Evolutionary conservation across 2,797 vertebrate genomes (phyloP).

Genomic region (Craterocephalus amniculus): DNA sequence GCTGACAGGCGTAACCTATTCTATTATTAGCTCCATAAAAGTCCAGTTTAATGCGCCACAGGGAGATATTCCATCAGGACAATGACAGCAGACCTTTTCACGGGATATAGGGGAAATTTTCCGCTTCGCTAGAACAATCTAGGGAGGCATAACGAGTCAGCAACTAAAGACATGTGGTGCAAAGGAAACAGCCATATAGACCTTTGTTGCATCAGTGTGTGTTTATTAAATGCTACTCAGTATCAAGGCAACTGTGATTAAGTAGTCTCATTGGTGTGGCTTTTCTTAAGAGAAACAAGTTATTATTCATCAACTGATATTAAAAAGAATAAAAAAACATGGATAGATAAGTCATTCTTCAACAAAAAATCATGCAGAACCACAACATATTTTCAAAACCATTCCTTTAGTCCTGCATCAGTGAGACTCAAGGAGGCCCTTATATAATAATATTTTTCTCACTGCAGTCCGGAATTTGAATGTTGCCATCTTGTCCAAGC

Average conservation of each 20-base stretch:
- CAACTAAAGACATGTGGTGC: constrained; percentile 44
- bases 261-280: constrained; percentile 24
- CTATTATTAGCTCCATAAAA: constrained; percentile 86
- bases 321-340: neutral
- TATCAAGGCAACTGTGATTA: constrained; percentile 13
- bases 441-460: constrained; percentile 34
- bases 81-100: constrained; percentile 84
- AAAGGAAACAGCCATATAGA: constrained; percentile 22
- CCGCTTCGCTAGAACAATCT: constrained; percentile 73
- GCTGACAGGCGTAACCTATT: constrained; percentile 85
- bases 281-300: constrained; percentile 21
- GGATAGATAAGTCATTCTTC: neutral
- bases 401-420: constrained; percentile 20
- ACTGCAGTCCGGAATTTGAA: constrained; percentile 51
- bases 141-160: constrained; percentile 71
- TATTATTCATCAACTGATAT: constrained; percentile 14
- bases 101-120: constrained; percentile 68
- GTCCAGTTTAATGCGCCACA: constrained; percentile 77
- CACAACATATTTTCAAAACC: constrained; percentile 14
- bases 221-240: constrained; percentile 45
- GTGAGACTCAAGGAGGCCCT: constrained; percentile 29
- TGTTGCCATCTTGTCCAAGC: constrained; percentile 39
- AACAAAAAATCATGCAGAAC: neutral
- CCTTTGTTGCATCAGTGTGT: constrained; percentile 15
- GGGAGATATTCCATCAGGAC: constrained; percentile 84